Evolutionary conservation across 2,797 vertebrate genomes (phyloP), one percentile per base, ranked within the genome.

Genomic region (Kryptolebias ocellatus): DNA sequence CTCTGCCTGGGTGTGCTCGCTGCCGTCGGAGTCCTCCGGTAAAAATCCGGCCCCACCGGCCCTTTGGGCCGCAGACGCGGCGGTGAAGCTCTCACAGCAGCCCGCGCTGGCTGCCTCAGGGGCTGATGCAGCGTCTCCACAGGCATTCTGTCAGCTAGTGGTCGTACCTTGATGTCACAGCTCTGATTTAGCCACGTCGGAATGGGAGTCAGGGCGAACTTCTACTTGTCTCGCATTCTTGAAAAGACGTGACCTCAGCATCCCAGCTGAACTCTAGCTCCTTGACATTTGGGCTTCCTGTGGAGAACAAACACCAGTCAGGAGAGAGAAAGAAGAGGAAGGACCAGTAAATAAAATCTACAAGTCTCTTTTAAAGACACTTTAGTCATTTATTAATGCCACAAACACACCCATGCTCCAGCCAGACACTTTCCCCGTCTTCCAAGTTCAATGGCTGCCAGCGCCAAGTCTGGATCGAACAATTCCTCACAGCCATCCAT

Each of bases 21-120:
- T 0, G 87, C 77, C 0, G 86, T 60, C 0, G 87, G 75, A 0
- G 74, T 72, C 17, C 88, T 91, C 4, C 88, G 91, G 77, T 93
- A 93, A 83, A 95, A 95, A 9, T 95, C 93, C 0, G 94, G 94
- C 1, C 95, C 94, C 83, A 95, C 90, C 0, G 94, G 94, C 0
- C 94, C 94, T 72, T 95, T 96, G 68, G 94, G 93, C n/a, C 94
- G 89, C 76, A 96, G 79, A 34, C 96, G 95, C 46, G 93, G 90
- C 8, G 92, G 90, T 0, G 93, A 84, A 12, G 93, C 72, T 44
- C 93, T 83, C 0, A 62, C 37, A 4, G 83, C 28, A 0, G 67
- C 65, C 67, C 62, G 83, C 2, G 46, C 64, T 4, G 87, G 68
- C 31, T 88, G 87, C 44, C 87, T 86, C 2, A 24, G 50, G 0